Evolutionary conservation across 2,888 invertebrate species (phyloP).

Genomic region (Patella caerulea): DNA sequence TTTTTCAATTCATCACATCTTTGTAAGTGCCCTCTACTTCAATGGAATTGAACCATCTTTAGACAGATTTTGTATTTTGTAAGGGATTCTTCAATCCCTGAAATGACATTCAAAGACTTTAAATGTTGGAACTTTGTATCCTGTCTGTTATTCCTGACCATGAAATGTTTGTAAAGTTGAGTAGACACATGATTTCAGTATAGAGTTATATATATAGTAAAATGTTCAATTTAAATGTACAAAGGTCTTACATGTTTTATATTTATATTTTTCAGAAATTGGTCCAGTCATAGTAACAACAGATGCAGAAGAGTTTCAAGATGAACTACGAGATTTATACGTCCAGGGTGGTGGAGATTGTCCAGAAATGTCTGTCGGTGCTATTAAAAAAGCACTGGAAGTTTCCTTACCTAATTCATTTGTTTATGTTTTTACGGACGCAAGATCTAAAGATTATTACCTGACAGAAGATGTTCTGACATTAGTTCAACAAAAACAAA

Average conservation of each 20-base stretch:
- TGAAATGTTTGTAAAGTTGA: no score
- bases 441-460: constrained; percentile 79
- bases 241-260: neutral
- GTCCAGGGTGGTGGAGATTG: constrained; percentile 83
- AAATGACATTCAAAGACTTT: no score
- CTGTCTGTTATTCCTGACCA: no score
- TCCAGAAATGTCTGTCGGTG: constrained; percentile 81
- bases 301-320: constrained; percentile 77
- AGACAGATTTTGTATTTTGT: no score
- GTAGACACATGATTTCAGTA: no score
- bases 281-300: constrained; percentile 79
- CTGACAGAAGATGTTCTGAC: constrained; percentile 78
- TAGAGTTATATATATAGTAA: no score
- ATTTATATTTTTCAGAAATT: constrained; percentile 73
- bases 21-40: no score
- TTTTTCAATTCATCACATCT: no score
- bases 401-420: constrained; percentile 79
- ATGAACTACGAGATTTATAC: constrained; percentile 75
- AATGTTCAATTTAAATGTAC: no score
- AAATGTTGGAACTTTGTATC: no score
- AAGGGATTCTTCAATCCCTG: no score
- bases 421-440: constrained; percentile 85
- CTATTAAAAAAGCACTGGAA: constrained; percentile 79
- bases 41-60: no score
- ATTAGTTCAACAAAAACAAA: constrained; percentile 81